A percentile compares a stretch with the other conserved stretches of the same genome.
These are phyloP conservation scores for Cybosia mesomella DNA, from an alignment of 2,888 invertebrate species.

Conservation along the genomic window DNA sequence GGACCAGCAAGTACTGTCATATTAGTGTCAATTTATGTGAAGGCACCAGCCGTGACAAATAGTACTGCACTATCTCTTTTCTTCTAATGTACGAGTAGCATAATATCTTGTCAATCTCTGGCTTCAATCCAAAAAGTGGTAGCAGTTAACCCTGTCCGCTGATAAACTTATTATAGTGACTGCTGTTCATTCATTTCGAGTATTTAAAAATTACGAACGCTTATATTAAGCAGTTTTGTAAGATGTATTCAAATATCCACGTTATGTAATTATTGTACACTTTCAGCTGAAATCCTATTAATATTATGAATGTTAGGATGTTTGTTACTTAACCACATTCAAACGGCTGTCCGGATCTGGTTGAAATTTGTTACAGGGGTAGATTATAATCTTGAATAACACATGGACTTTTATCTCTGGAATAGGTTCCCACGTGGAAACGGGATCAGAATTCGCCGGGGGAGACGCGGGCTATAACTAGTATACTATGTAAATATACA, in stretches of 20 bases:
- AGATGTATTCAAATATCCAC: background rate
- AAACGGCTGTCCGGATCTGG: no score
- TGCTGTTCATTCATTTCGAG: constrained; percentile 37
- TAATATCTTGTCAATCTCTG: constrained; percentile 63
- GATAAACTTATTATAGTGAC: constrained; percentile 48
- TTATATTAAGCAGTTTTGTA: constrained; percentile 9
- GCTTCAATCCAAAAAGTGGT: constrained; percentile 60
- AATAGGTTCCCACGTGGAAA: no score
- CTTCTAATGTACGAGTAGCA: constrained; percentile 54
- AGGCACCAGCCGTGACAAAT: constrained; percentile 49
- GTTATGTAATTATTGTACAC: no score
- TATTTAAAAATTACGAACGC: constrained; percentile 28
- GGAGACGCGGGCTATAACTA: no score
- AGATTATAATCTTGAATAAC: no score
- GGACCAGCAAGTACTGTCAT: constrained; percentile 47
- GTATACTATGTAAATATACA: no score
- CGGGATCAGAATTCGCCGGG: no score
- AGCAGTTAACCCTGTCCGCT: constrained; percentile 53
- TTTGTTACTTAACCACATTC: no score
- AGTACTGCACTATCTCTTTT: constrained; percentile 51
- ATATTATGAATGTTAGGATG: no score
- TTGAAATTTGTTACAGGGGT: no score
- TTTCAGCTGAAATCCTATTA: no score
- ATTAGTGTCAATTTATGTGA: constrained; percentile 60
- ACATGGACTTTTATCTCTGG: no score